Conservation (phyloP, 2,797 vertebrate species). For the Poeciliopsis gracilis region DNA sequence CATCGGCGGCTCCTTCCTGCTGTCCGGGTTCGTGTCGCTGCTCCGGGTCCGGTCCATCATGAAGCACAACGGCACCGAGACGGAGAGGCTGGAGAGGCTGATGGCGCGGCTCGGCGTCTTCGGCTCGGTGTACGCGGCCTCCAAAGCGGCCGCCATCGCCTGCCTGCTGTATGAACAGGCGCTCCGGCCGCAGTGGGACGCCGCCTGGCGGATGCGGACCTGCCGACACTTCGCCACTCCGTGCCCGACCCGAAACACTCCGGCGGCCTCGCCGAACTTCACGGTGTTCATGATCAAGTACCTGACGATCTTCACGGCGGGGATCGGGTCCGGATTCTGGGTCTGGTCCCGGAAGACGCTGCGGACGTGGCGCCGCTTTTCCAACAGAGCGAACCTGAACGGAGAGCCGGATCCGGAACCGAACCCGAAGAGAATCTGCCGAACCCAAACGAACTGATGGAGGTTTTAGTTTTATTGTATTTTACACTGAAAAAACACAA, state of each 20-base stretch:
- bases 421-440: too few relatives aligned
- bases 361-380: constrained; percentile 90
- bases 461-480: too few relatives aligned
- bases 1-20: constrained; percentile 89
- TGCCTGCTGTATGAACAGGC: constrained; percentile 94
- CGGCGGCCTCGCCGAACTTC: constrained; percentile 88
- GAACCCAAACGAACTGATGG: too few relatives aligned
- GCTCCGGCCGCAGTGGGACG: constrained; percentile 89
- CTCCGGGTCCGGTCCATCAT: constrained; percentile 93
- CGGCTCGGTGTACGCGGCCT: constrained; percentile 89
- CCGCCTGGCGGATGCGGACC: constrained; percentile 88
- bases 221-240: constrained; percentile 88
- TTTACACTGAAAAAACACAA: too few relatives aligned
- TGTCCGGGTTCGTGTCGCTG: constrained; percentile 91
- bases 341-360: constrained; percentile 95
- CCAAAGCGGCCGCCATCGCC: constrained; percentile 88
- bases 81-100: constrained; percentile 91
- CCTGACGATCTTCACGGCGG: constrained; percentile 93
- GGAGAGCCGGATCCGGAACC: constrained; percentile 65
- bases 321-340: constrained; percentile 95
- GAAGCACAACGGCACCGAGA: constrained; percentile 92
- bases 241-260: constrained; percentile 83
- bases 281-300: constrained; percentile 95
- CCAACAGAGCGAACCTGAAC: constrained; percentile 84
- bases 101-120: constrained; percentile 93